Conservation (phyloP, 2,888 invertebrate genomes). For the Drosophila niveifrons region DNA sequence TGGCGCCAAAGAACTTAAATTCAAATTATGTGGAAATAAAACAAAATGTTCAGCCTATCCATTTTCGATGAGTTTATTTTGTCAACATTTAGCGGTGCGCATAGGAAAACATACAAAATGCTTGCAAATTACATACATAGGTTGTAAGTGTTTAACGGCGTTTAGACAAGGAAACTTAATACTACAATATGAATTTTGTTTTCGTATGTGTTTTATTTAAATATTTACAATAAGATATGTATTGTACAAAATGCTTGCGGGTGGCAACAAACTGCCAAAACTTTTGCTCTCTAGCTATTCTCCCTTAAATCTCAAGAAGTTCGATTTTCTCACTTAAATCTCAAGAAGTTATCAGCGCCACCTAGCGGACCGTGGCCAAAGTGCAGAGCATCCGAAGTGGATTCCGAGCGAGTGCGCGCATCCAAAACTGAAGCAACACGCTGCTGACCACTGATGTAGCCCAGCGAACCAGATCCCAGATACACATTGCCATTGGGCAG, state of each 20-base stretch:
- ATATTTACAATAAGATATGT: conserved; percentile 67
- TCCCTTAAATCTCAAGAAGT: conserved; percentile 63
- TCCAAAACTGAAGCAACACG: conserved; percentile 74
- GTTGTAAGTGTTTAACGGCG: neutral
- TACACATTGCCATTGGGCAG: conserved; percentile 84
- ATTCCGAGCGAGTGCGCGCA: conserved; percentile 81
- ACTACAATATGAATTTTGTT: conserved; percentile 47
- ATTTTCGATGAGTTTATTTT: conserved; percentile 53
- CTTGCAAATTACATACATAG: conserved; percentile 32
- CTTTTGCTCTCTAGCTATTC: neutral
- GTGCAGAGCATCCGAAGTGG: conserved; percentile 81
- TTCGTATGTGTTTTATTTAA: conserved; percentile 56
- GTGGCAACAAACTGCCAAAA: neutral
- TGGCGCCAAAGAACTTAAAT: neutral
- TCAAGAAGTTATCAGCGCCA: conserved; percentile 62
- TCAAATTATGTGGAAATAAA: neutral
- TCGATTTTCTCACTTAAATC: conserved; percentile 51
- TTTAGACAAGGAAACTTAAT: conserved; percentile 49
- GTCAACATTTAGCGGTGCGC: conserved; percentile 37
- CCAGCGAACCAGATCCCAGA: conserved; percentile 85
- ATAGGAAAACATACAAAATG: conserved; percentile 50
- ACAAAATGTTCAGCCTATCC: neutral
- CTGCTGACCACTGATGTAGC: conserved; percentile 84
- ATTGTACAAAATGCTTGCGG: conserved; percentile 43
- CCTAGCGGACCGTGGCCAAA: conserved; percentile 83